These are phyloP conservation scores for Chrysodeixis includens DNA, from an alignment of 2,888 invertebrate species.

Conservation along the genomic window DNA sequence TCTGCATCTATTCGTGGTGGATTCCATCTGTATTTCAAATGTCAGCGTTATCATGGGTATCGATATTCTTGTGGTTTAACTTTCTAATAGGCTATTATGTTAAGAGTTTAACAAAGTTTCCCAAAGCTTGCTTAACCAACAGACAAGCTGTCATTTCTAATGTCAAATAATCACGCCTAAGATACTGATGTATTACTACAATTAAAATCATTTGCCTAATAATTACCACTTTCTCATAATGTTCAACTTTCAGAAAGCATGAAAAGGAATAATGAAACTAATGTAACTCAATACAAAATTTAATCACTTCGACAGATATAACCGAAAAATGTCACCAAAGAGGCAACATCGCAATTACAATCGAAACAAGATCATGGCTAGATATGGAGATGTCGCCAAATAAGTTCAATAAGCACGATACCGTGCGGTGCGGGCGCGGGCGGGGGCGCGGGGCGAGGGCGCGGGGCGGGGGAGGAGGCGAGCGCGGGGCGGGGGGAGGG, in stretches of 20 bases:
- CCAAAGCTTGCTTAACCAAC: no score
- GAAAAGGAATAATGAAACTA: background rate
- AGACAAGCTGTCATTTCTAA: no score
- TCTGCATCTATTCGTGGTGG: no score
- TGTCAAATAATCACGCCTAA: no score
- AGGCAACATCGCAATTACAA: constrained; percentile 48
- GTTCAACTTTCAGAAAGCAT: background rate
- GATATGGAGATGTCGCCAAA: constrained; percentile 32
- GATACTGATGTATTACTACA: background rate
- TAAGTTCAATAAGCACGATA: constrained; percentile 50
- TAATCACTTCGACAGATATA: constrained; percentile 42
- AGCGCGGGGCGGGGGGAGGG: constrained; percentile 23
- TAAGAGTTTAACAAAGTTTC: no score
- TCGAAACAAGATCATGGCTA: constrained; percentile 48
- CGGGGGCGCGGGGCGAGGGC: constrained; percentile 14
- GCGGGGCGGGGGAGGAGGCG: constrained; percentile 19
- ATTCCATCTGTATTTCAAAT: no score
- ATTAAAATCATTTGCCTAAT: background rate
- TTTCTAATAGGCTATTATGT: no score
- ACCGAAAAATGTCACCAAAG: constrained; percentile 43
- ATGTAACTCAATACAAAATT: constrained; percentile 2
- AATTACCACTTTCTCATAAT: background rate
- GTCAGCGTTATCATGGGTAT: no score
- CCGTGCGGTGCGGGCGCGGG: constrained; percentile 16
- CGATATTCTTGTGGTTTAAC: no score